Percentiles rank a stretch among this genome's conserved stretches.
Evolutionary conservation across 2,797 vertebrate species (phyloP).

Genomic region (Coreius guichenoti): DNA sequence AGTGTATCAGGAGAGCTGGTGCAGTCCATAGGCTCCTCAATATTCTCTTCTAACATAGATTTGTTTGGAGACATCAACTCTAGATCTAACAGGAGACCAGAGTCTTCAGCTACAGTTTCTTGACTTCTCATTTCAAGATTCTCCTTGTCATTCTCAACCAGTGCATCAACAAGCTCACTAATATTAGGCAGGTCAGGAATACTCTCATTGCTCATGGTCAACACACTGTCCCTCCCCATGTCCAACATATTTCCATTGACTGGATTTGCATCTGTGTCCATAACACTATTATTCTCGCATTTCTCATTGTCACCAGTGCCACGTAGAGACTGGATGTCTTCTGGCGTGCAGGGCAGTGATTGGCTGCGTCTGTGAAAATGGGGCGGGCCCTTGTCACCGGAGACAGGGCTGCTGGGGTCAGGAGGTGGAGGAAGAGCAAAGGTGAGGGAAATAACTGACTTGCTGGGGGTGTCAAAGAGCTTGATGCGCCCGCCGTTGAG

Average conservation of each 20-base stretch:
- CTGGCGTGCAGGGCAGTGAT: constrained; percentile 87
- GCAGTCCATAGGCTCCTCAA: constrained; percentile 84
- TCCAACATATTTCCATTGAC: neutral
- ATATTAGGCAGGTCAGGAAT: constrained; percentile 29
- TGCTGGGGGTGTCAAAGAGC: constrained; percentile 93
- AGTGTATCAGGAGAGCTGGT: constrained; percentile 78
- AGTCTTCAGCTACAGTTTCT: constrained; percentile 60
- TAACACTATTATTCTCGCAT: neutral
- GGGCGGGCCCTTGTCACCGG: constrained; percentile 65
- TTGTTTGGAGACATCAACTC: constrained; percentile 67
- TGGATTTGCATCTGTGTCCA: neutral
- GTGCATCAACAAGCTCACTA: neutral
- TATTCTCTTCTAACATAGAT: constrained; percentile 48
- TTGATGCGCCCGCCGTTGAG: constrained; percentile 96
- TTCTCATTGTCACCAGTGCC: constrained; percentile 44
- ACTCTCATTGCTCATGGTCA: constrained; percentile 45
- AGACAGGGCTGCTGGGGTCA: constrained; percentile 69
- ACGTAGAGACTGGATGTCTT: constrained; percentile 73
- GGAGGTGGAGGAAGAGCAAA: constrained; percentile 83
- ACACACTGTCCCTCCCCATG: constrained; percentile 44
- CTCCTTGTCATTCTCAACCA: neutral
- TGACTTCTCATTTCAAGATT: constrained; percentile 19
- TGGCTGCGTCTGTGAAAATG: constrained; percentile 82
- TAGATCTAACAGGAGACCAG: constrained; percentile 72
- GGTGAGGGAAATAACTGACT: constrained; percentile 88